Evolutionary conservation across 2,888 invertebrate genomes (phyloP), one percentile per base, ranked within the genome.

Genomic region (Rhagophthalmus giganteus): DNA sequence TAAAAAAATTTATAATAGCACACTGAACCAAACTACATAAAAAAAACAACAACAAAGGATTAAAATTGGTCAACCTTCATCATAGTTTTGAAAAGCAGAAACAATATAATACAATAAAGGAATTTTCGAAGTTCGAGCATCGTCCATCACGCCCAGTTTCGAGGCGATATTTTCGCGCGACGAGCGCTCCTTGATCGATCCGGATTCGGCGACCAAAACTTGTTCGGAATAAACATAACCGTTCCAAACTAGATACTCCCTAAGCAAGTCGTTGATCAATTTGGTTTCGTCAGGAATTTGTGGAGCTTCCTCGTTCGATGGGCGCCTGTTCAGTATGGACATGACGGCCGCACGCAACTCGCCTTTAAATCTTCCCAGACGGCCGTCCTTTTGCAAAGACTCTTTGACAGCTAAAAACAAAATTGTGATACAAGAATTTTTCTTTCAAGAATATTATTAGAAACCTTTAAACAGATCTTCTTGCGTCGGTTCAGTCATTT

Each of bases 221-320:
- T 75, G 72, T 47, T 74, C 74, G 0, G 84, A 81, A 58, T 86
- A 86, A 14, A 83, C 74, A 60, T 86, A 87, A 0, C 85, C 86
- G 60, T 85, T 85, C 86, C 86, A 87, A 57, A 81, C 78, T 2
- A 87, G 69, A 65, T 86, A 87, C 66, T 87, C 86, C 48, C 82
- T 72, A 2, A 87, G 77, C 0, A 87, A 73, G 64, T 86, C 84
- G 61, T 87, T 87, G 30, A 85, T 74, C 1, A 86, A 70, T 25
- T 79, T 53, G 1, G 74, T 76, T 59, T 76, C 74, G 30, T 72
- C 70, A 1, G 74, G 74, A 16, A 74, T 62, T 49, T 70, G 64
- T 2, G 70, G 62, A 16, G 66, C 65, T 2, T 55, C 54, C 2
- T 58, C 50, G n/a, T 61, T 58, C 4, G 54, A 47, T 2, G 60